Percentiles rank a stretch among this genome's conserved stretches.
These are phyloP conservation scores for Biston betularia DNA, from an alignment of 2,888 invertebrate species.

Conservation along the genomic window DNA sequence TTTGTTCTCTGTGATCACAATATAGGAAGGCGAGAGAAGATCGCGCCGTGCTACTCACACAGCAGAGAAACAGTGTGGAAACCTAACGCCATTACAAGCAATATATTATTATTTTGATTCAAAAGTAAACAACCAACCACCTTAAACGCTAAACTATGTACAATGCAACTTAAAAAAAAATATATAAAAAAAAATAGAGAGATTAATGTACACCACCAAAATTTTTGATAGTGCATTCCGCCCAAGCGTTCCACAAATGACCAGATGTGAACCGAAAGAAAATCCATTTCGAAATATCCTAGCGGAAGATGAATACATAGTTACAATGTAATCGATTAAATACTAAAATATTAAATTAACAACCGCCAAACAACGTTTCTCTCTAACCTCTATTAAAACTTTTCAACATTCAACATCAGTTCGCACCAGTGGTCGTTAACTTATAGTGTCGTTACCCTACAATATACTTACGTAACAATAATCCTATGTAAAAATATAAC, in stretches of 20 bases:
- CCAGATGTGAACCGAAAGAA: slow-evolving; percentile 63
- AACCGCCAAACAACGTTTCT: slow-evolving; percentile 77
- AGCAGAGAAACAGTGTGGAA: slow-evolving; percentile 55
- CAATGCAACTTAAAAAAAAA: slow-evolving; percentile 64
- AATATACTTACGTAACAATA: slow-evolving; percentile 64
- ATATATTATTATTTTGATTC: slow-evolving; percentile 74
- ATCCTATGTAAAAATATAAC: slow-evolving; percentile 81
- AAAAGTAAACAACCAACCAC: slow-evolving; percentile 74
- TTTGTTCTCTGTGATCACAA: slow-evolving; percentile 82
- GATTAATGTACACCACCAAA: slow-evolving; percentile 66
- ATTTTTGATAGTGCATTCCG: slow-evolving; percentile 46
- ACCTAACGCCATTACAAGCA: slow-evolving; percentile 58
- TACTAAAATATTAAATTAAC: slow-evolving; percentile 74
- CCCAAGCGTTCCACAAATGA: slow-evolving; percentile 54
- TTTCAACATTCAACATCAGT: slow-evolving; percentile 84
- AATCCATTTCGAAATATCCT: slow-evolving; percentile 53
- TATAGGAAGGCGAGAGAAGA: slow-evolving; percentile 58
- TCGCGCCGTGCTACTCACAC: slow-evolving; percentile 39
- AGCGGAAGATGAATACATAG: slow-evolving; percentile 58
- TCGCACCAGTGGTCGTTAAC: slow-evolving; percentile 82
- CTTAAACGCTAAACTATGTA: slow-evolving; percentile 68
- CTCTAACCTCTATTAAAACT: slow-evolving; percentile 82
- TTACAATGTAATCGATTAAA: slow-evolving; percentile 54
- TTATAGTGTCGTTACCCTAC: slow-evolving; percentile 65
- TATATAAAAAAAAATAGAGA: slow-evolving; percentile 77